These are phyloP conservation scores for Tachycineta bicolor DNA, from an alignment of 2,113 vertebrate species.

Conservation along the genomic window DNA sequence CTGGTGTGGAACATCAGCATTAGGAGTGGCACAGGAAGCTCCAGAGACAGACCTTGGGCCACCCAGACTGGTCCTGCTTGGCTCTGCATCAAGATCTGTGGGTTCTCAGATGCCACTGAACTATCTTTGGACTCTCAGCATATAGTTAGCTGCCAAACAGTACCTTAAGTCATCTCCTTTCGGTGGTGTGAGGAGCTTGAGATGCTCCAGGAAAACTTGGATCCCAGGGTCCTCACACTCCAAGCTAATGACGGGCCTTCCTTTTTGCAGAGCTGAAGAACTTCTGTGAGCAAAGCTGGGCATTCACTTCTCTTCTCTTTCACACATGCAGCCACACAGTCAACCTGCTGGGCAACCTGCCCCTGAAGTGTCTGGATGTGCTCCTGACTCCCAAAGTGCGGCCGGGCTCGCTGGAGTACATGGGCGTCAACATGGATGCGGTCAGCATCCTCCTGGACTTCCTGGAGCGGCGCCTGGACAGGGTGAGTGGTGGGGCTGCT, in stretches of 20 bases:
- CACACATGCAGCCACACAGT: constrained; percentile 78
- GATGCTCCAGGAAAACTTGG: not conserved
- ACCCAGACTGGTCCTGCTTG: not conserved
- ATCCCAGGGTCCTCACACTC: rapidly evolving
- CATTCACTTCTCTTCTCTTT: not conserved
- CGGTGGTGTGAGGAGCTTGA: not conserved
- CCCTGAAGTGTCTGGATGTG: constrained; percentile 87
- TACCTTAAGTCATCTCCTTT: not conserved
- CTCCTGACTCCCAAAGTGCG: constrained; percentile 85
- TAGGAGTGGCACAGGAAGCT: not conserved
- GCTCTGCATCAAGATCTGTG: not conserved
- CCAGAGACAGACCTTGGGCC: not conserved
- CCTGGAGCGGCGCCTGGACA: constrained; percentile 86
- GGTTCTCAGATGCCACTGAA: not conserved
- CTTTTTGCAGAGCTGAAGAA: not conserved
- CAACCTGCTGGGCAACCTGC: constrained; percentile 91
- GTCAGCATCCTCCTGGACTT: constrained; percentile 85
- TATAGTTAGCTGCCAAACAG: not conserved
- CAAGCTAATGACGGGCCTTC: rapidly evolving
- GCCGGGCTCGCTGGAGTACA: constrained; percentile 86
- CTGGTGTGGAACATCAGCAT: rapidly evolving
- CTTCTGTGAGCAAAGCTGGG: not conserved
- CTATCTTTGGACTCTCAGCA: not conserved
- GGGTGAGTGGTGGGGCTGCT: constrained; percentile 72
- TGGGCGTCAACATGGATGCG: constrained; percentile 92